Evolutionary conservation across 2,888 invertebrate species (phyloP).

Genomic region (Drosophila recens): DNA sequence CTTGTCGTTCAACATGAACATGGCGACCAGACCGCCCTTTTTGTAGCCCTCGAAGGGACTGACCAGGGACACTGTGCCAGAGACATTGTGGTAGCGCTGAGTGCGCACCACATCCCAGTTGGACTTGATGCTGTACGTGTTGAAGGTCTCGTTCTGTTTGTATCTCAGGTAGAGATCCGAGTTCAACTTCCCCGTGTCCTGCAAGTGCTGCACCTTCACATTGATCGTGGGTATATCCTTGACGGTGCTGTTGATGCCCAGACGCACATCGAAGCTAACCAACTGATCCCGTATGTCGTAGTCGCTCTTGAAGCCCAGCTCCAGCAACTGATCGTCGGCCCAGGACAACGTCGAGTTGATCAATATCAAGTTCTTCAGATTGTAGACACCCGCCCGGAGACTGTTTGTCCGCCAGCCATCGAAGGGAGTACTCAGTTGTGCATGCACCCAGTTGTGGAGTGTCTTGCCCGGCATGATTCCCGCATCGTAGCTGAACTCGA

Average conservation of each 20-base stretch:
- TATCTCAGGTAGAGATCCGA: conserved; percentile 86
- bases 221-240: conserved; percentile 87
- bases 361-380: conserved; percentile 86
- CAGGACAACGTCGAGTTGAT: conserved; percentile 87
- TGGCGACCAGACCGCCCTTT: conserved; percentile 89
- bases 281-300: conserved; percentile 85
- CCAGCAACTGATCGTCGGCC: conserved; percentile 87
- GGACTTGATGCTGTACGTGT: conserved; percentile 89
- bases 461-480: conserved; percentile 78
- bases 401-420: conserved; percentile 87
- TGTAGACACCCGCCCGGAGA: conserved; percentile 86
- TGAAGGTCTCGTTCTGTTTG: conserved; percentile 83
- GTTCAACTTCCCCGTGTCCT: conserved; percentile 86
- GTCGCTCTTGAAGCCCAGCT: conserved; percentile 86
- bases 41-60: conserved; percentile 90
- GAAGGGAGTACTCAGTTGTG: conserved; percentile 87
- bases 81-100: conserved; percentile 87
- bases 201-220: conserved; percentile 87
- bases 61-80: conserved; percentile 87
- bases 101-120: conserved; percentile 89
- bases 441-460: conserved; percentile 83
- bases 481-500: conserved; percentile 84
- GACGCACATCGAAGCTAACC: conserved; percentile 86
- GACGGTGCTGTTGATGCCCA: conserved; percentile 87
- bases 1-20: conserved; percentile 88